These are phyloP conservation scores for Therioaphis trifolii DNA, from an alignment of 2,888 invertebrate genomes.

Conservation along the genomic window DNA sequence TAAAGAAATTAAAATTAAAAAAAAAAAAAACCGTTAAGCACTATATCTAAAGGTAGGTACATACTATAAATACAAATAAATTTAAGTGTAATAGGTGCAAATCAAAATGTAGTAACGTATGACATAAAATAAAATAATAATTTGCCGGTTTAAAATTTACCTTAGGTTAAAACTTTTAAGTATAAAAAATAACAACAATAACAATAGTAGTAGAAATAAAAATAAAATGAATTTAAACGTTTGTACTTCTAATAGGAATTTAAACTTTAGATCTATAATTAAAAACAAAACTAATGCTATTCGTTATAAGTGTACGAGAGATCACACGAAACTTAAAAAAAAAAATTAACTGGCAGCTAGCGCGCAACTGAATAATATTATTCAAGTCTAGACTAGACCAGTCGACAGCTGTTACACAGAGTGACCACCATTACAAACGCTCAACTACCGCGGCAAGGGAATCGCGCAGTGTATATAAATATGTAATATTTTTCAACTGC, in stretches of 20 bases:
- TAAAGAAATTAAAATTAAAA: background rate
- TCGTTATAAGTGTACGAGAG: conserved; percentile 49
- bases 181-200: conserved; percentile 14
- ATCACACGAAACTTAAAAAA: conserved; percentile 61
- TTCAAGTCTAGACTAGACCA: conserved; percentile 61
- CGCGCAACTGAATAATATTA: conserved; percentile 61
- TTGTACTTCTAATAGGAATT: conserved; percentile 60
- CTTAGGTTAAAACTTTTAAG: conserved; percentile 33
- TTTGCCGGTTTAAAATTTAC: conserved; percentile 41
- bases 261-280: conserved; percentile 53
- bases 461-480: conserved; percentile 3
- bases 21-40: background rate
- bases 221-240: conserved; percentile 25
- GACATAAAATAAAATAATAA: conserved; percentile 31
- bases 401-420: conserved; percentile 59
- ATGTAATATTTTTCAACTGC: background rate
- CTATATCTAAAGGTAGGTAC: background rate
- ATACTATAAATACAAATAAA: background rate
- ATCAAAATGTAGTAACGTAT: background rate
- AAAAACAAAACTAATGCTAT: conserved; percentile 49
- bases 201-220: background rate
- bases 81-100: background rate
- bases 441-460: conserved; percentile 39
- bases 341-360: conserved; percentile 56
- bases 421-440: conserved; percentile 56